Evolutionary conservation across 2,888 invertebrate genomes (phyloP).

Genomic region (Rhingia campestris): DNA sequence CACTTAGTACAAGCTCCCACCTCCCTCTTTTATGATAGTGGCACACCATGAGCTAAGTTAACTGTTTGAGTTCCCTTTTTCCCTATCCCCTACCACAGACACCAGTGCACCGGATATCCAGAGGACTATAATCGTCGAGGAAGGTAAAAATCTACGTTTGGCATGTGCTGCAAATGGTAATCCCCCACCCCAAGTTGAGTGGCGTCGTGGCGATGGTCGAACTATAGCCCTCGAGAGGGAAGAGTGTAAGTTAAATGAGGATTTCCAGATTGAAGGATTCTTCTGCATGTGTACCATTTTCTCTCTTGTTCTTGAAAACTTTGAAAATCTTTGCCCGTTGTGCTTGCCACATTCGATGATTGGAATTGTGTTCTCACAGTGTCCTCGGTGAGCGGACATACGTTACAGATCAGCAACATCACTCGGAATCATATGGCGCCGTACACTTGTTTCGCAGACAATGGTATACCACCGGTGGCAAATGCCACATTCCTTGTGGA

Average conservation of each 20-base stretch:
- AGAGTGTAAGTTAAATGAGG: conserved; percentile 84
- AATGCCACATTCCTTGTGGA: conserved; percentile 92
- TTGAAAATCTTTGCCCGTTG: conserved; percentile 14
- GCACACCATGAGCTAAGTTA: conserved; percentile 44
- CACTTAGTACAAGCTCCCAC: background rate
- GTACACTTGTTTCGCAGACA: conserved; percentile 90
- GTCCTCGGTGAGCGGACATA: conserved; percentile 89
- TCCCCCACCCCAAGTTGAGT: conserved; percentile 90
- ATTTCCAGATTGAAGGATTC: conserved; percentile 36
- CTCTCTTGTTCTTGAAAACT: conserved; percentile 45
- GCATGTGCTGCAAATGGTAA: conserved; percentile 91
- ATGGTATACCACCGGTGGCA: conserved; percentile 92
- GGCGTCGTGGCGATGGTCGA: conserved; percentile 87
- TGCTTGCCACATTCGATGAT: background rate
- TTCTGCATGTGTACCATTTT: conserved; percentile 43
- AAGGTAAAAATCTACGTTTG: conserved; percentile 91
- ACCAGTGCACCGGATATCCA: conserved; percentile 79
- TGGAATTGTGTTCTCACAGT: conserved; percentile 82
- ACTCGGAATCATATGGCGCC: conserved; percentile 89
- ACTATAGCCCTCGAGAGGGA: conserved; percentile 86
- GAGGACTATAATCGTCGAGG: conserved; percentile 88
- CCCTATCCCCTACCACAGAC: conserved; percentile 75
- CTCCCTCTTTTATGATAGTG: conserved; percentile 13
- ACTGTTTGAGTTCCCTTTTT: conserved; percentile 7
- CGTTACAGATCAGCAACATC: conserved; percentile 90